Percentiles rank a stretch among this genome's conserved stretches.
These are phyloP conservation scores for Grammomys dolichurus DNA, from an alignment of 2,113 vertebrate genomes.

Conservation along the genomic window DNA sequence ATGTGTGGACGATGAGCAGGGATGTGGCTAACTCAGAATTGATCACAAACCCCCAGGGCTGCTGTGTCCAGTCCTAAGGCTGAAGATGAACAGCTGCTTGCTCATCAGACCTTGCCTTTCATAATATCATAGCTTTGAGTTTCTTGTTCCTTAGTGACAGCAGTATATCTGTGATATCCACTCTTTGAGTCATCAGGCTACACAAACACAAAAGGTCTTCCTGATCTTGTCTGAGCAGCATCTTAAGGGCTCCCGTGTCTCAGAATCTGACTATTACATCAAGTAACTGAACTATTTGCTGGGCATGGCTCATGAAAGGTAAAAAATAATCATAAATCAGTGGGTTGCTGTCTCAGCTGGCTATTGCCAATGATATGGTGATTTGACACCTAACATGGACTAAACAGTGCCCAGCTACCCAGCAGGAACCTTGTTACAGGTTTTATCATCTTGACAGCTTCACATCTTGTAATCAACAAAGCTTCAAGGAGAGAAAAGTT, in stretches of 20 bases:
- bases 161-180: neutral
- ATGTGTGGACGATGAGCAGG: neutral
- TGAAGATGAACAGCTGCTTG: neutral
- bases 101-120: neutral
- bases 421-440: neutral
- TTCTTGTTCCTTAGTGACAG: neutral
- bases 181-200: neutral
- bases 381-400: neutral
- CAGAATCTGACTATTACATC: neutral
- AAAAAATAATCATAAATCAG: neutral
- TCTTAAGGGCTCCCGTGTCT: neutral
- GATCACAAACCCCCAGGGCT: neutral
- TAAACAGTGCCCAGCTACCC: neutral
- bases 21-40: too few species aligned
- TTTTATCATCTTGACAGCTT: neutral
- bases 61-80: neutral
- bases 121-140: neutral
- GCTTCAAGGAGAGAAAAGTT: constrained; percentile 6
- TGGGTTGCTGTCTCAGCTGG: neutral
- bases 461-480: neutral
- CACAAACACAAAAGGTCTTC: constrained; percentile 35
- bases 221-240: neutral
- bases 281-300: constrained; percentile 5
- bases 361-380: neutral
- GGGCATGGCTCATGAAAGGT: neutral